A percentile compares a stretch with the other conserved stretches of the same genome.
Conservation (phyloP, 2,113 vertebrate species). For the Progne subis region DNA sequence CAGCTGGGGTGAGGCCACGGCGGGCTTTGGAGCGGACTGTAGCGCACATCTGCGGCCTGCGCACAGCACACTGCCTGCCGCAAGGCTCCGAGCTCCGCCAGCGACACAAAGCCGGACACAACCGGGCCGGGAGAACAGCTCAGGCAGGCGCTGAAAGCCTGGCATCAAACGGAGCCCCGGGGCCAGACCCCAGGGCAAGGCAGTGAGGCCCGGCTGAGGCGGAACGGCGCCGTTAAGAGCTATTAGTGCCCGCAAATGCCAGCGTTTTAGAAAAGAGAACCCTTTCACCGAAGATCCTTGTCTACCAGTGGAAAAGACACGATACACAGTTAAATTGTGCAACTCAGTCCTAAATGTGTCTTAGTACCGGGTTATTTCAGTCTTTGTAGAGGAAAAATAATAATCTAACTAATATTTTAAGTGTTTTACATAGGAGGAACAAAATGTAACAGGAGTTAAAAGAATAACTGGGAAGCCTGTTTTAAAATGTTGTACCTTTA, state of each 20-base stretch:
- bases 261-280: background rate
- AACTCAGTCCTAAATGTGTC: background rate
- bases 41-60: fast-evolving
- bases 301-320: background rate
- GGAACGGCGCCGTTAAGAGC: background rate
- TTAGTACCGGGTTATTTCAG: background rate
- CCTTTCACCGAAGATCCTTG: background rate
- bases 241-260: background rate
- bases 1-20: background rate
- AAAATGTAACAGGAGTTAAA: background rate
- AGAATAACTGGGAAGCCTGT: background rate
- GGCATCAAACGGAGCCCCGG: background rate
- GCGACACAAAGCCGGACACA: background rate
- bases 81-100: background rate
- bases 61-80: background rate
- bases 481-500: background rate
- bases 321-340: background rate
- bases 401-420: background rate
- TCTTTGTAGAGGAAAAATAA: background rate
- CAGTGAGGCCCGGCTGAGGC: background rate
- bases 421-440: background rate
- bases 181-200: no score
- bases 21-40: background rate
- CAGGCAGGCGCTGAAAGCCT: background rate
- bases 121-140: background rate